Percentiles rank a stretch among this genome's conserved stretches.
Evolutionary conservation across 2,888 invertebrate species (phyloP).

Genomic region (Mactromeris polynyma): DNA sequence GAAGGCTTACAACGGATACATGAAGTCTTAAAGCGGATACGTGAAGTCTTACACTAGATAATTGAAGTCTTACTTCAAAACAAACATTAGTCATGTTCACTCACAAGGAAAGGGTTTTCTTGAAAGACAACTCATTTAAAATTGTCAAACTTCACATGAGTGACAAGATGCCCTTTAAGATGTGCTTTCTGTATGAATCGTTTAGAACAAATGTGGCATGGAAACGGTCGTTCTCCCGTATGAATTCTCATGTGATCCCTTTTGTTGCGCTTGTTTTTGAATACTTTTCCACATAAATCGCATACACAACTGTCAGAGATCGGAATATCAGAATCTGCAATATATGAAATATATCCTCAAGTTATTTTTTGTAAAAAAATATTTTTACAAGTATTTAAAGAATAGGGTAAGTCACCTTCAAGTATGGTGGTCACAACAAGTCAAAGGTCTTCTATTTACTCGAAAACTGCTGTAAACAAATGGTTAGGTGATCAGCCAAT

Average conservation of each 20-base stretch:
- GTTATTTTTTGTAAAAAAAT: background rate
- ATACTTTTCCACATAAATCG: conserved; percentile 47
- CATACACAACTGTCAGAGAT: conserved; percentile 8
- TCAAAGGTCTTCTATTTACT: too few relatives aligned
- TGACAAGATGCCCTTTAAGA: conserved; percentile 54
- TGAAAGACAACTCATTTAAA: background rate
- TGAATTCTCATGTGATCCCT: conserved; percentile 50
- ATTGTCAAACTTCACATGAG: conserved; percentile 20
- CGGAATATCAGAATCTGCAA: conserved; percentile 11
- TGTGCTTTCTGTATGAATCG: conserved; percentile 51
- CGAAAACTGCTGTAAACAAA: too few relatives aligned
- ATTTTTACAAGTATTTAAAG: too few relatives aligned
- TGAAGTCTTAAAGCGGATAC: too few relatives aligned
- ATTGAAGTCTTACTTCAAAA: background rate
- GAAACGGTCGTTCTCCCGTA: conserved; percentile 52
- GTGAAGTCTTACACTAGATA: too few relatives aligned
- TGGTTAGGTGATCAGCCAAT: too few relatives aligned
- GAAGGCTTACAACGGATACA: too few relatives aligned
- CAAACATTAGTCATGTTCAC: background rate
- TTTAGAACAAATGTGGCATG: conserved; percentile 52
- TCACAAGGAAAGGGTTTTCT: background rate
- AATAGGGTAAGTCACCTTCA: too few relatives aligned
- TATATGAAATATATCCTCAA: background rate
- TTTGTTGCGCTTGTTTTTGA: conserved; percentile 39
- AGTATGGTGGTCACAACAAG: too few relatives aligned